These are phyloP conservation scores for Zapus hudsonius DNA, from an alignment of 2,113 vertebrate genomes.

Conservation along the genomic window DNA sequence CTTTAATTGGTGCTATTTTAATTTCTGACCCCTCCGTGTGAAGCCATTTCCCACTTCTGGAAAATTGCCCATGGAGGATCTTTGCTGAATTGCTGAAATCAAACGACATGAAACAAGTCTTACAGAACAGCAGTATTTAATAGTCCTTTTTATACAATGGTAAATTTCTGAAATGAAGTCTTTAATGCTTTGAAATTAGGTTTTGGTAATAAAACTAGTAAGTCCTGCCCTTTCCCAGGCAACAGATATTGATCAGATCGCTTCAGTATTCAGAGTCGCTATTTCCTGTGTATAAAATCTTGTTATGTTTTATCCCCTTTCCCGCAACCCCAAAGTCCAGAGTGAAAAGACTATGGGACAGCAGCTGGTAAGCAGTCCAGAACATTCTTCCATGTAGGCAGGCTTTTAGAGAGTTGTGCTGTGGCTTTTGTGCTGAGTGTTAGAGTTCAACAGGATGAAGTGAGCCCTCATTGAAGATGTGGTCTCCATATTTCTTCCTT, in stretches of 20 bases:
- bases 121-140: background rate
- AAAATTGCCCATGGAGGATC: background rate
- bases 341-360: background rate
- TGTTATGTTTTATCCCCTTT: background rate
- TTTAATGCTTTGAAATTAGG: slow-evolving; percentile 43
- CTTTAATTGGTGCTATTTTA: slow-evolving; percentile 22
- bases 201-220: background rate
- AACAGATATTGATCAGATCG: background rate
- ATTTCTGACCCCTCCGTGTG: slow-evolving; percentile 18
- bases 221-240: background rate
- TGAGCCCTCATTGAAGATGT: background rate
- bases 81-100: slow-evolving; percentile 46
- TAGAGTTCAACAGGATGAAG: background rate
- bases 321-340: background rate
- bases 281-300: background rate
- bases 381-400: background rate
- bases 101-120: slow-evolving; percentile 30
- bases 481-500: background rate
- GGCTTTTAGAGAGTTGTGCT: background rate
- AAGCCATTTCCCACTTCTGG: slow-evolving; percentile 40
- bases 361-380: background rate
- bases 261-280: background rate
- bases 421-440: background rate
- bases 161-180: slow-evolving; percentile 41
- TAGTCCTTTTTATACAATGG: background rate